phyloP scores from a whole-genome alignment of 2,797 vertebrate genomes.

The Tympanoctomys barrerae region DNA sequence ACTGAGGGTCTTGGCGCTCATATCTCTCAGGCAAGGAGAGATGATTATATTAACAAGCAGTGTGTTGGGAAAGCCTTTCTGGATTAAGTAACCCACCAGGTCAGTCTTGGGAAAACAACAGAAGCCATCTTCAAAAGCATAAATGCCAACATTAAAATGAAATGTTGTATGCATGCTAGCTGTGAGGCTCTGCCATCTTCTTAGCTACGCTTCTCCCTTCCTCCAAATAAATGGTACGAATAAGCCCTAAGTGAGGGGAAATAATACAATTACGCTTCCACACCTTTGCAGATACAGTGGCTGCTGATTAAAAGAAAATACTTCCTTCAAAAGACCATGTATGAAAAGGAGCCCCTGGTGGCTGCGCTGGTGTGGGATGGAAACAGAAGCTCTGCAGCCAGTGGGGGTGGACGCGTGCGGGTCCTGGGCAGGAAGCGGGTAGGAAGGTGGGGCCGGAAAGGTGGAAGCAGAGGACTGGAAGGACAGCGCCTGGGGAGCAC shows the following conservation, averaged over 20 bases:
- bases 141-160: slow-evolving; percentile 58
- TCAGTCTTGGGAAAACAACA: slow-evolving; percentile 58
- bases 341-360: neutral
- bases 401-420: neutral
- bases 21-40: neutral
- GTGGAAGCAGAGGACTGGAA: neutral
- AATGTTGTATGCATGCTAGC: rapidly evolving
- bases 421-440: neutral
- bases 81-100: slow-evolving; percentile 44
- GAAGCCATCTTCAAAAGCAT: slow-evolving; percentile 49
- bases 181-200: neutral
- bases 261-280: neutral
- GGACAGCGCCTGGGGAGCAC: neutral
- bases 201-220: neutral
- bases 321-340: slow-evolving; percentile 14
- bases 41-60: neutral
- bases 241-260: neutral
- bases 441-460: neutral
- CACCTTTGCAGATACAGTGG: neutral
- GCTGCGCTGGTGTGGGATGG: rapidly evolving
- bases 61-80: slow-evolving; percentile 46
- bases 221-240: slow-evolving; percentile 10
- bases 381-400: neutral
- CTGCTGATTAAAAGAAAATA: slow-evolving; percentile 56
- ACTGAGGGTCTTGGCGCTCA: too few species aligned